phyloP scores from a whole-genome alignment of 2,888 invertebrate species.

The Mimumesa dahlbomi region DNA sequence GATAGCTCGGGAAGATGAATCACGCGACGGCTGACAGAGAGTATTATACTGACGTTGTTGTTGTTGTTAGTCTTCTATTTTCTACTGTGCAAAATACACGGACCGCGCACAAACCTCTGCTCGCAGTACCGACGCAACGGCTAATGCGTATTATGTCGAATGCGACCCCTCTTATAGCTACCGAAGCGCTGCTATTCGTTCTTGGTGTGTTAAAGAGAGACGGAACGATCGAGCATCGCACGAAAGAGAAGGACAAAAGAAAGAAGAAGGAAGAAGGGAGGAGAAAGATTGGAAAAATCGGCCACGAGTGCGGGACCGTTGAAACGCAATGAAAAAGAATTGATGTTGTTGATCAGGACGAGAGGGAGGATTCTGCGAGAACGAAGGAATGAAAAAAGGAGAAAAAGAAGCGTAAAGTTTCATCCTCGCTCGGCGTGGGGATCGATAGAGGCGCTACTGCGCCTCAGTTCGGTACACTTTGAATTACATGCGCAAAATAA shows the following conservation, averaged over 20 bases:
- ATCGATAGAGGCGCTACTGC: conserved; percentile 36
- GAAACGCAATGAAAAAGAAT: conserved; percentile 1
- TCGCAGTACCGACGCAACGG: conserved; percentile 17
- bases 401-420: not conserved
- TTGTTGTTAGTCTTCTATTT: not conserved
- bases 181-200: conserved; percentile 14
- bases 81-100: not conserved
- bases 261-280: not conserved
- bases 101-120: not conserved
- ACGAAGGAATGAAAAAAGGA: not conserved
- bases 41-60: too few relatives aligned
- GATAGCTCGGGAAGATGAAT: too few relatives aligned
- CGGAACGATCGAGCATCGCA: not conserved
- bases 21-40: too few relatives aligned
- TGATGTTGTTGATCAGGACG: not conserved
- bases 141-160: conserved; percentile 52
- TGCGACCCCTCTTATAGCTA: conserved; percentile 57
- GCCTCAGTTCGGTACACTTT: not conserved
- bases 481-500: not conserved
- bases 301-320: too few relatives aligned
- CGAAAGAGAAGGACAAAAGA: not conserved
- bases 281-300: not conserved
- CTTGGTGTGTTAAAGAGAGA: conserved; percentile 5
- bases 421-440: not conserved
- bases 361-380: not conserved